Base-by-base conservation (phyloP, 2,888 invertebrate species). In the Hydrotaea diabolus region DNA sequence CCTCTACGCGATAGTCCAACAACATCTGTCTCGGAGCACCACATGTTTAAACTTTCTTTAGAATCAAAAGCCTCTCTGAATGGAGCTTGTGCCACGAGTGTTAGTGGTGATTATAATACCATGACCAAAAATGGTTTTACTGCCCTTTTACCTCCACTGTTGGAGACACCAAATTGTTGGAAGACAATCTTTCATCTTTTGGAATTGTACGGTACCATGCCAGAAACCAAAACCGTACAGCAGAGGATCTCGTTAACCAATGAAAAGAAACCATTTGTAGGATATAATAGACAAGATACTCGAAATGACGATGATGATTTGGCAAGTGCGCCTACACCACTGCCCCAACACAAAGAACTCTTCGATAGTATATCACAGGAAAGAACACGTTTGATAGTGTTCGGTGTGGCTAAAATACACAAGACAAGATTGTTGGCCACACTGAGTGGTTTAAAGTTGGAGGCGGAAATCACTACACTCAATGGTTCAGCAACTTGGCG, bases 191-290 rank as follows among this genome's bases (percentile, higher is more conserved):
- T 98, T 91, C 96, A 97, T 91, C 94, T 99, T 84, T 93, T 99
- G 77, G 98, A 98, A 90, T 93, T 98, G 74, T 99, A 99, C 91
- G 98, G 98, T 7, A 97, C 97, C 71, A 97, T 97, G 95, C 98
- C 98, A 0, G 98, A 98, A 90, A 97, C 98, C 0, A 98, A 98
- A 92, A 98, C 98, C 0, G 96, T 98, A 62, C 92, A 92, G 77
- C 89, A 92, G 78, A 88, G 87, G 66, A 88, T 87, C n/a, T 88
- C 91, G 0, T 75, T 90, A 36, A 85, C 82, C 15, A 88, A 89
- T 82, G 89, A 84, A 79, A 78, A 88, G 74, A 88, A 90, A 0
- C 93, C 93, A 0, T 94, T 94, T 87, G 93, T 93, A 7, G 13
- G 15, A 1, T 94, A 94, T 87, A 92, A 92, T 76, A 87, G 89